Evolutionary conservation across 1,140 invertebrate genomes (phyloP).

Genomic region (Cyclina sinensis): DNA sequence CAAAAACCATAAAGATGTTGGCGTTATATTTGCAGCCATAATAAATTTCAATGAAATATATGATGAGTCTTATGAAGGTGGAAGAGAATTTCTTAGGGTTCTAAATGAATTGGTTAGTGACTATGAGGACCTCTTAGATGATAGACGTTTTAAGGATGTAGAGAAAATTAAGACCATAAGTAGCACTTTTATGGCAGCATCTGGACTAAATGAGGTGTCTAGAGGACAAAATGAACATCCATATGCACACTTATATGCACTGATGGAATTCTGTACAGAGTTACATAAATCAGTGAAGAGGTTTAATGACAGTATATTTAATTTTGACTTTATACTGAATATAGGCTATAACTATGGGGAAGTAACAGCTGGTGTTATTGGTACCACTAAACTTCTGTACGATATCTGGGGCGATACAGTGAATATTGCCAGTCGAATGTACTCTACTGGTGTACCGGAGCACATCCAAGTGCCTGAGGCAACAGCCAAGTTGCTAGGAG

Average conservation of each 20-base stretch:
- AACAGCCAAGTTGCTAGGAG: conserved; percentile 88
- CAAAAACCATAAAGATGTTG: conserved; percentile 97
- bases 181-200: conserved; percentile 98
- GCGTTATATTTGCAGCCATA: conserved; percentile 97
- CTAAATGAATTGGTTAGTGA: conserved; percentile 98
- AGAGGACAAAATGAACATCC: conserved; percentile 88
- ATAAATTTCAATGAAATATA: conserved; percentile 99
- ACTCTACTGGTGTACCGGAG: conserved; percentile 92
- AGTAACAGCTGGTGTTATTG: conserved; percentile 98
- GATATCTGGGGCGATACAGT: conserved; percentile 99
- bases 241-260: conserved; percentile 93
- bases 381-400: conserved; percentile 97
- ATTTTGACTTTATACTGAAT: conserved; percentile 96
- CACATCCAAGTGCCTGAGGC: conserved; percentile 92
- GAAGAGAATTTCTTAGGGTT: conserved; percentile 96
- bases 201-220: conserved; percentile 94
- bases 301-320: conserved; percentile 96
- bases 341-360: conserved; percentile 92
- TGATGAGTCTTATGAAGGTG: conserved; percentile 95
- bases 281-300: conserved; percentile 93
- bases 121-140: conserved; percentile 96
- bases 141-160: conserved; percentile 94
- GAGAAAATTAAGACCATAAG: conserved; percentile 99
- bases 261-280: conserved; percentile 95
- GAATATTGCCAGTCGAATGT: conserved; percentile 98